phyloP scores from a whole-genome alignment of 2,888 invertebrate genomes.

The Onthophagus sagittarius region DNA sequence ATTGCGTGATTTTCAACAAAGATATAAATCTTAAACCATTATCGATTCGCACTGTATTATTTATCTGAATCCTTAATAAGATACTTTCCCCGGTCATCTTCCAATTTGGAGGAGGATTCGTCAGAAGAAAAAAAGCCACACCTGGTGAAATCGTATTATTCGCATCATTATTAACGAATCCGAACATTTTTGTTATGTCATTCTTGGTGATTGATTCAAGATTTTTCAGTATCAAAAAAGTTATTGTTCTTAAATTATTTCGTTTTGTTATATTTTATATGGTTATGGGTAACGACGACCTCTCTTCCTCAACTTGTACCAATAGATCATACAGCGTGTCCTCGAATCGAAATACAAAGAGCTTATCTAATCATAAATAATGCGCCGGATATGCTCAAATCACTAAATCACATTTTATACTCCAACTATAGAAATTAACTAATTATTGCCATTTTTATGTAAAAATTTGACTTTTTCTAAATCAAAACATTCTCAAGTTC shows the following conservation, averaged over 20 bases:
- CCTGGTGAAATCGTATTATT: neutral
- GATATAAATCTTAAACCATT: neutral
- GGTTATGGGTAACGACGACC: no score
- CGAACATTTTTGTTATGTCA: neutral
- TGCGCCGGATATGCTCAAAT: no score
- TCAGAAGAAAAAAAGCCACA: neutral
- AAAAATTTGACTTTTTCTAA: no score
- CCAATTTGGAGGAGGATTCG: neutral
- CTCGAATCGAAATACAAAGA: no score
- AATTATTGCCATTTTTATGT: no score
- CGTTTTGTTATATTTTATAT: no score
- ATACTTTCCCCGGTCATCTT: neutral
- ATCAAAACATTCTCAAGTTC: no score
- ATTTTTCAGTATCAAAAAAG: neutral
- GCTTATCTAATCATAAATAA: no score
- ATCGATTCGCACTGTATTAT: neutral
- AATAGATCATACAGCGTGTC: no score
- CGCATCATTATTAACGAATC: neutral
- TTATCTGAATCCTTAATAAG: neutral
- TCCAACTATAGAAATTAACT: no score
- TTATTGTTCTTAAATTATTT: neutral
- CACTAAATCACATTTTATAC: no score
- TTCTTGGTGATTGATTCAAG: neutral
- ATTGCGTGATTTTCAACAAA: neutral
- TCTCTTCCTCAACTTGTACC: no score